A percentile compares a stretch with the other conserved stretches of the same genome.
phyloP scores from a whole-genome alignment of 2,113 vertebrate genomes.

The Hassar affinis region DNA sequence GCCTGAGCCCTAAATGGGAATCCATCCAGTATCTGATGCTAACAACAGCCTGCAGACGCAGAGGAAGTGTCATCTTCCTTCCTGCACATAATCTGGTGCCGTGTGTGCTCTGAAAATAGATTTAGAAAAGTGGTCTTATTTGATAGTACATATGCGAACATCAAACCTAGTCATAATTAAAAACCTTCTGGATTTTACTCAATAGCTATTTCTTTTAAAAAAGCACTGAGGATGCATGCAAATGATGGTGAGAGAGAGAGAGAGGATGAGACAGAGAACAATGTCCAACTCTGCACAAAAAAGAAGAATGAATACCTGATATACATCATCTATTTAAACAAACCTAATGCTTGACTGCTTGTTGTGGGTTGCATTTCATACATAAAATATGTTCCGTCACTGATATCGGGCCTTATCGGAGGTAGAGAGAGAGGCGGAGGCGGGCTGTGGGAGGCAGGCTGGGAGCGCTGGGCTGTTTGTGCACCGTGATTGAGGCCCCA shows the following conservation, averaged over 20 bases:
- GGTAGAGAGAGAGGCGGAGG: slow-evolving; percentile 42
- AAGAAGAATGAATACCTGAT: slow-evolving; percentile 79
- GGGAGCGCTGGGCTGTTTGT: slow-evolving; percentile 84
- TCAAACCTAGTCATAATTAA: slow-evolving; percentile 26
- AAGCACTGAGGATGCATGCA: neutral
- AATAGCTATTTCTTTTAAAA: slow-evolving; percentile 4
- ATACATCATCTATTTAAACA: slow-evolving; percentile 97
- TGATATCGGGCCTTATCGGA: slow-evolving; percentile 93
- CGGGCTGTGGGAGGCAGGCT: slow-evolving; percentile 52
- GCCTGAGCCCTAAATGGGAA: slow-evolving; percentile 77
- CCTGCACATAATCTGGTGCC: slow-evolving; percentile 65
- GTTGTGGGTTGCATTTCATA: slow-evolving; percentile 92
- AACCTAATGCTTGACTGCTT: slow-evolving; percentile 93
- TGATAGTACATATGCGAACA: slow-evolving; percentile 25
- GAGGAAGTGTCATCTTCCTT: slow-evolving; percentile 66
- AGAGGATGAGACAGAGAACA: slow-evolving; percentile 67
- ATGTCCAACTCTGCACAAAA: slow-evolving; percentile 77
- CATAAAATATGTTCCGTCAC: slow-evolving; percentile 97
- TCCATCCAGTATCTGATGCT: slow-evolving; percentile 75
- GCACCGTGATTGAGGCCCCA: slow-evolving; percentile 79
- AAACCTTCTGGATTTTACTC: neutral
- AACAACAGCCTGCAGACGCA: slow-evolving; percentile 68
- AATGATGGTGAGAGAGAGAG: slow-evolving; percentile 21
- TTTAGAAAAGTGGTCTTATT: slow-evolving; percentile 47
- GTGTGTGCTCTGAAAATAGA: slow-evolving; percentile 62